Evolutionary conservation across 2,113 vertebrate genomes (phyloP).

Genomic region (Oncorhynchus clarkii): DNA sequence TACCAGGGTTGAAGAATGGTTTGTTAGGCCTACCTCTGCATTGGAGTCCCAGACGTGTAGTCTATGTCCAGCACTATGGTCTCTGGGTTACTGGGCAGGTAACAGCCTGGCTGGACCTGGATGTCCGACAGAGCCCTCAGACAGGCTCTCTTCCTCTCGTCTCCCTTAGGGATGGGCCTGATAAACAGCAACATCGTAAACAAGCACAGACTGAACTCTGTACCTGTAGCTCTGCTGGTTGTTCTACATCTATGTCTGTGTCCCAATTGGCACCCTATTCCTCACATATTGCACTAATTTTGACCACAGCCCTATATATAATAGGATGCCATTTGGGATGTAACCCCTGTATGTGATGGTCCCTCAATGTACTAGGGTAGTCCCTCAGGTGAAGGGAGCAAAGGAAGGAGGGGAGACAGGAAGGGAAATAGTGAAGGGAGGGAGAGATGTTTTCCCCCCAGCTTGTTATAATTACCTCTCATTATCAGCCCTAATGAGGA

Average conservation of each 20-base stretch:
- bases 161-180: conserved; percentile 95
- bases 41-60: conserved; percentile 94
- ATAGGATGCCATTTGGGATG: too few species aligned
- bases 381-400: conserved; percentile 9
- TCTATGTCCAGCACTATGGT: conserved; percentile 96
- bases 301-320: too few species aligned
- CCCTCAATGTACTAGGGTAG: too few species aligned
- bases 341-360: too few species aligned
- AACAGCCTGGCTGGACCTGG: conserved; percentile 95
- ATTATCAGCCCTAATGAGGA: conserved; percentile 23
- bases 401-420: conserved; percentile 8
- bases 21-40: conserved; percentile 84
- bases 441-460: conserved; percentile 24
- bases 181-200: conserved; percentile 22
- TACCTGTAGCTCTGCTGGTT: not conserved
- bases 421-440: not conserved
- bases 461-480: conserved; percentile 9
- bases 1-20: too few species aligned
- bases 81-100: conserved; percentile 95
- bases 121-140: conserved; percentile 88
- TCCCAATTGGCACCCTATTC: too few species aligned
- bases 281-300: too few species aligned
- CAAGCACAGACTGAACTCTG: conserved; percentile 39
- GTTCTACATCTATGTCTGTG: too few species aligned
- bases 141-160: conserved; percentile 92